phyloP scores from a whole-genome alignment of 2,797 vertebrate species.

The Scomberomorus guttatus region DNA sequence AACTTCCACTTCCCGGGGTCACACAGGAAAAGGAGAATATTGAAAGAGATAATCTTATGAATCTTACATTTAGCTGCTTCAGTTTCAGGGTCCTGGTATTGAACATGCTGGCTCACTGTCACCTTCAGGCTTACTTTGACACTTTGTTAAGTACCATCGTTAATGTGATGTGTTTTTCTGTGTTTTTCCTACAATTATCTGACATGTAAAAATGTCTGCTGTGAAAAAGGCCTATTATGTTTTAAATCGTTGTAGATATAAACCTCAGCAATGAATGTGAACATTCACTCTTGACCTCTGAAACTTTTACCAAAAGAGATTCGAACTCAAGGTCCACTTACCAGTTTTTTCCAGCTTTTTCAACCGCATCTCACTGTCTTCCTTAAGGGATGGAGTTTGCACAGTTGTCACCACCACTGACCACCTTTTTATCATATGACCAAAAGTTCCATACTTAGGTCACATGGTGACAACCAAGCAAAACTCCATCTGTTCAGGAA shows the following conservation, averaged over 20 bases:
- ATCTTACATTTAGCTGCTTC: not conserved
- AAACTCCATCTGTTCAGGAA: slow-evolving; percentile 2
- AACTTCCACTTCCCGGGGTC: not conserved
- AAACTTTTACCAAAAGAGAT: not conserved
- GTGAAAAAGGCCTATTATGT: not conserved
- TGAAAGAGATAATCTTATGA: not conserved
- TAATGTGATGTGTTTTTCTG: not conserved
- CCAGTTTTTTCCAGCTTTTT: not conserved
- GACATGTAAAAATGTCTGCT: not conserved
- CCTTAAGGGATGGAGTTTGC: not conserved
- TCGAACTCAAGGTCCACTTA: not conserved
- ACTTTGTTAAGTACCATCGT: not conserved
- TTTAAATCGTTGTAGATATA: not conserved
- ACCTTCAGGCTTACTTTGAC: not conserved
- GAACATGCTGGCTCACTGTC: not conserved
- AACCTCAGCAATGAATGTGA: not conserved
- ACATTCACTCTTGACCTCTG: too few relatives aligned
- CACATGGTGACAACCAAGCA: slow-evolving; percentile 35
- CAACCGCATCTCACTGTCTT: not conserved
- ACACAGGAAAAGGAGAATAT: not conserved
- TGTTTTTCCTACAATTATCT: not conserved
- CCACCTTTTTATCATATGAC: slow-evolving; percentile 21
- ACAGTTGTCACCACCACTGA: slow-evolving; percentile 12
- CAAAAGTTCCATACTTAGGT: slow-evolving; percentile 18
- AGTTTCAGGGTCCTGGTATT: not conserved